Percentiles rank a stretch among this genome's conserved stretches.
Conservation (phyloP, 2,797 vertebrate species). For the Hypotaenidia okinawae region DNA sequence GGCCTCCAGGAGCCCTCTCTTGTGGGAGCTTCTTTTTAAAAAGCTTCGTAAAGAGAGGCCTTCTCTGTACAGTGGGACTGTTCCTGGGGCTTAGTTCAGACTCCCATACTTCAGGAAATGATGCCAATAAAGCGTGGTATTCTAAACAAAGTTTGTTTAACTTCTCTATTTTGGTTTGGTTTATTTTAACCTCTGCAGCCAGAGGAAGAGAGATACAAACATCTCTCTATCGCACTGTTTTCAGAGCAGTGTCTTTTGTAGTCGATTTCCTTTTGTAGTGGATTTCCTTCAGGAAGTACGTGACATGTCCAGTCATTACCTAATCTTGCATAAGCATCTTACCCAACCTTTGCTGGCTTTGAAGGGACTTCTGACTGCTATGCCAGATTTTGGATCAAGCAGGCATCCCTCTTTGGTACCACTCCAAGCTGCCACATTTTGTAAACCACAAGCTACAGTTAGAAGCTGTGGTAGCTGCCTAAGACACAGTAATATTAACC, state of each 20-base stretch:
- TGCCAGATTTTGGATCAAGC: not conserved
- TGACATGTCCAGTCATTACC: not conserved
- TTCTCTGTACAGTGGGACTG: not conserved
- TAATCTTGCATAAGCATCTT: not conserved
- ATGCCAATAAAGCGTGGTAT: not conserved
- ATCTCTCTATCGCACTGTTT: accelerated
- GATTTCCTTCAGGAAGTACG: not conserved
- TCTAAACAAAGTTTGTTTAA: not conserved
- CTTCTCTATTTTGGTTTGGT: not conserved
- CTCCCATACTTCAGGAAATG: not conserved
- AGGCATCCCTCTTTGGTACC: not conserved
- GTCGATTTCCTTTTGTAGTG: not conserved
- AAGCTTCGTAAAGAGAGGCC: not conserved
- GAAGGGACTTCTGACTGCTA: not conserved
- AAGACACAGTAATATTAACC: not conserved
- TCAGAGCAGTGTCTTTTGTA: not conserved
- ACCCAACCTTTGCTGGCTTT: not conserved
- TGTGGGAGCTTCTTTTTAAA: not conserved
- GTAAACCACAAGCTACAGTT: not conserved
- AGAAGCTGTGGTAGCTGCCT: not conserved
- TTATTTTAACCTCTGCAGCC: not conserved
- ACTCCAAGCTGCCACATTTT: not conserved
- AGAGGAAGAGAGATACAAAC: not conserved
- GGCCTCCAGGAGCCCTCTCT: not conserved
- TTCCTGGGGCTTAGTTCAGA: not conserved